Conservation (phyloP, 2,888 invertebrate species). For the Nasonia oneida region DNA sequence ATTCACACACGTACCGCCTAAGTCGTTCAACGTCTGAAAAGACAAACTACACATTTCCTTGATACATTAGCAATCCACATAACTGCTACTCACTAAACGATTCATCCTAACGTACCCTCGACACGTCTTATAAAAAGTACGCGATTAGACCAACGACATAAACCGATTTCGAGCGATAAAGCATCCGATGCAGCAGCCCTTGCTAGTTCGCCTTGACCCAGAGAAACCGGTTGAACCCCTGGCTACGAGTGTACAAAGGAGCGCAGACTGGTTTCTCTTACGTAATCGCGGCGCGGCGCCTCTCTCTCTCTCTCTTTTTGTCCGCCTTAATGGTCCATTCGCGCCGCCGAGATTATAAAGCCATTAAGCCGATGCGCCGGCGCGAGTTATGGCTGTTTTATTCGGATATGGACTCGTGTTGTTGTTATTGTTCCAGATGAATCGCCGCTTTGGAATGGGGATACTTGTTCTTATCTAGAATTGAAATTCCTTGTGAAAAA, state of each 20-base stretch:
- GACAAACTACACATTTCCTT: background rate
- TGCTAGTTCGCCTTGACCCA: constrained; percentile 75
- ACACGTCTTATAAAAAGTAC: background rate
- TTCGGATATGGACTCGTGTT: background rate
- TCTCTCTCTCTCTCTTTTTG: constrained; percentile 17
- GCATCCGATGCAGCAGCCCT: background rate
- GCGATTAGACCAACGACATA: background rate
- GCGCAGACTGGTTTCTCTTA: constrained; percentile 41
- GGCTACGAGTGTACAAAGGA: background rate
- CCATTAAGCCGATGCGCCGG: constrained; percentile 22
- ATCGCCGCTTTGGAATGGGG: background rate
- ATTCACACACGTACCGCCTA: background rate
- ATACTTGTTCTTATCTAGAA: background rate
- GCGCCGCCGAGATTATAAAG: constrained; percentile 19
- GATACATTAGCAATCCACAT: background rate
- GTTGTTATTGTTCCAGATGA: background rate
- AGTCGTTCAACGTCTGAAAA: background rate
- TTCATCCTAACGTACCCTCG: background rate
- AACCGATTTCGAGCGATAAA: background rate
- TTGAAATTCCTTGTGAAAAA: too few relatives aligned
- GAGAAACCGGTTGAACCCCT: constrained; percentile 65
- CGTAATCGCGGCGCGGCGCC: constrained; percentile 16
- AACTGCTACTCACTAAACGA: background rate
- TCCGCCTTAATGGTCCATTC: constrained; percentile 31
- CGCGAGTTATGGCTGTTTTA: background rate